These are phyloP conservation scores for Drosophila paramelanica DNA, from an alignment of 2,888 invertebrate species.

Conservation along the genomic window DNA sequence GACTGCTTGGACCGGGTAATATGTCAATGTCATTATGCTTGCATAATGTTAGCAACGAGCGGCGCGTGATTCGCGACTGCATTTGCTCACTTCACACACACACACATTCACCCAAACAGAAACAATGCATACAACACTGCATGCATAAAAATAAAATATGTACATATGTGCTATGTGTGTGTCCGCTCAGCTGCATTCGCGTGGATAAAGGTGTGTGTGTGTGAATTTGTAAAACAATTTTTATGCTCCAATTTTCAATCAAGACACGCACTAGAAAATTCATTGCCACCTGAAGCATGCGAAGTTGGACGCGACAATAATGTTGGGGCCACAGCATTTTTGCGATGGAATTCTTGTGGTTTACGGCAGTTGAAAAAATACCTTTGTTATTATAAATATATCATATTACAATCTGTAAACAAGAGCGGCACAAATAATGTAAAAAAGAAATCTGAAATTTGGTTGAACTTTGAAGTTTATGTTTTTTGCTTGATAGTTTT, in stretches of 20 bases:
- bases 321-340: conserved; percentile 26
- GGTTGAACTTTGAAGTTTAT: not conserved
- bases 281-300: conserved; percentile 80
- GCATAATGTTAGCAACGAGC: conserved; percentile 54
- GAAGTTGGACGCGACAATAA: conserved; percentile 35
- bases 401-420: conserved; percentile 4
- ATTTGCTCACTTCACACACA: conserved; percentile 42
- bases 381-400: conserved; percentile 6
- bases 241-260: conserved; percentile 79
- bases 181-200: conserved; percentile 35
- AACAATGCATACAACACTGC: conserved; percentile 55
- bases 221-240: conserved; percentile 67
- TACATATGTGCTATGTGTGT: conserved; percentile 35
- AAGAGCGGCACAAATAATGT: not conserved
- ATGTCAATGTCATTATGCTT: conserved; percentile 76
- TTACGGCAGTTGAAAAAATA: not conserved
- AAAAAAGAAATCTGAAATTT: not conserved
- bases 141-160: conserved; percentile 50
- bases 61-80: conserved; percentile 10
- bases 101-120: not conserved
- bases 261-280: conserved; percentile 80
- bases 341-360: conserved; percentile 17
- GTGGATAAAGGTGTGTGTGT: conserved; percentile 18
- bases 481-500: too few species aligned
- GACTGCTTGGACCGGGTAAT: conserved; percentile 25